Conservation (phyloP, 2,113 vertebrate genomes). For the Mormyrus lacerda region DNA sequence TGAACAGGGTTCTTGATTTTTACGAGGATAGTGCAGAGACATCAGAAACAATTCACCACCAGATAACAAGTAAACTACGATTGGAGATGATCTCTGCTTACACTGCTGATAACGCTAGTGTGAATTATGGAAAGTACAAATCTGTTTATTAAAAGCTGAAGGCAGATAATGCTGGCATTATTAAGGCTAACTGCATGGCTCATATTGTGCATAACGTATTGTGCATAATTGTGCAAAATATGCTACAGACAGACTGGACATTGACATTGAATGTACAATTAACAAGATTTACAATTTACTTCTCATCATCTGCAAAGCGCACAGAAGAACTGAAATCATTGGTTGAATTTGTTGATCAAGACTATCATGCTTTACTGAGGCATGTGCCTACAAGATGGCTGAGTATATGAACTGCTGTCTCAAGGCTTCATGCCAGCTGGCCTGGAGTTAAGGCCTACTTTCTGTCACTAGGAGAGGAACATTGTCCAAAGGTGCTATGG, state of each 20-base stretch:
- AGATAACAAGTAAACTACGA: conserved; percentile 13
- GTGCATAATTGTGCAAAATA: too few species aligned
- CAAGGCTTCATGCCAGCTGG: conserved; percentile 22
- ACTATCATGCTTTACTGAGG: conserved; percentile 12
- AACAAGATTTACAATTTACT: not conserved
- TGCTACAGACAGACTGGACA: not conserved
- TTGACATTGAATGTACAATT: not conserved
- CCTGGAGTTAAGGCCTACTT: conserved; percentile 26
- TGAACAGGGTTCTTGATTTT: conserved; percentile 1
- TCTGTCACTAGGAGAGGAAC: conserved; percentile 26
- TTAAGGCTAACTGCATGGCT: not conserved
- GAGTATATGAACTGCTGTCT: conserved; percentile 24
- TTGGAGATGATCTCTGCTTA: conserved; percentile 29
- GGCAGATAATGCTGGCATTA: not conserved
- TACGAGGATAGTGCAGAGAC: not conserved
- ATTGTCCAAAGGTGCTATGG: conserved; percentile 21
- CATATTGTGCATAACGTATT: too few species aligned
- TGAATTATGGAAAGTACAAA: conserved; percentile 28
- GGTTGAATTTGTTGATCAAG: not conserved
- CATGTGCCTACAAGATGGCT: conserved; percentile 27
- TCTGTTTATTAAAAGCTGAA: not conserved
- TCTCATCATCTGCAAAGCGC: not conserved
- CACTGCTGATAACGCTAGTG: conserved; percentile 33
- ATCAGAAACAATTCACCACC: not conserved
- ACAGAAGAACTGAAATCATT: not conserved